These are phyloP conservation scores for Capitulum mitella DNA, from an alignment of 2,888 invertebrate species.

Conservation along the genomic window DNA sequence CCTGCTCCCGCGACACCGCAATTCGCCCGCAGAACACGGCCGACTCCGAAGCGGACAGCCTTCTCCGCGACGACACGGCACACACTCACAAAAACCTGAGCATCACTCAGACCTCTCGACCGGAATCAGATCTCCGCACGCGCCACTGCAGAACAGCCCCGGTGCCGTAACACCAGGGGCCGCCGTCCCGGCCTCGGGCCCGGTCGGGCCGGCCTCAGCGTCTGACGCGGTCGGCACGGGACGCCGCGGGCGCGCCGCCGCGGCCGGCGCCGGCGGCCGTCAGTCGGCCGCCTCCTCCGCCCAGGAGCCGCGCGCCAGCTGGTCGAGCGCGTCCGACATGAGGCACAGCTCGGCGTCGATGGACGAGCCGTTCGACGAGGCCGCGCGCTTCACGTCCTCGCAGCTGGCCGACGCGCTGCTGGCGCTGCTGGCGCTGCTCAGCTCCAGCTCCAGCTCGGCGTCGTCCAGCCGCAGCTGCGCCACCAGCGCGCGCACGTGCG, in stretches of 20 bases:
- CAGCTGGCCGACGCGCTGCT: background rate
- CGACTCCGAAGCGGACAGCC: too few species aligned
- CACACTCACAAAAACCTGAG: too few species aligned
- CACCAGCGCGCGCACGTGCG: slow-evolving; percentile 87
- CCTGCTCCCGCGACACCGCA: too few species aligned
- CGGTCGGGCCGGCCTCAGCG: background rate
- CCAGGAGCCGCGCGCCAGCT: background rate
- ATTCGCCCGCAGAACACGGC: too few species aligned
- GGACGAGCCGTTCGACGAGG: background rate
- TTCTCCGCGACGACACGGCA: too few species aligned
- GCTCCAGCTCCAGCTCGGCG: slow-evolving; percentile 60
- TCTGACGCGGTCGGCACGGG: background rate
- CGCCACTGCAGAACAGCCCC: background rate
- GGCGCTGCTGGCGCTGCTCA: background rate
- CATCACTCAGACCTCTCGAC: too few species aligned
- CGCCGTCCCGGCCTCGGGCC: too few species aligned
- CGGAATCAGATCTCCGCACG: background rate
- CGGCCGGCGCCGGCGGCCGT: background rate
- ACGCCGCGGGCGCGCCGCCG: background rate
- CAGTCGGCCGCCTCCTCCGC: background rate
- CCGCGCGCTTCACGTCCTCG: background rate
- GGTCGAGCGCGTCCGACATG: background rate
- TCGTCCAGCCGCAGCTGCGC: slow-evolving; percentile 61
- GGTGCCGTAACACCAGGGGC: background rate
- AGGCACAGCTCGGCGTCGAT: background rate